phyloP scores from a whole-genome alignment of 2,888 invertebrate genomes.

The Scaptomyza cyrtandrae region DNA sequence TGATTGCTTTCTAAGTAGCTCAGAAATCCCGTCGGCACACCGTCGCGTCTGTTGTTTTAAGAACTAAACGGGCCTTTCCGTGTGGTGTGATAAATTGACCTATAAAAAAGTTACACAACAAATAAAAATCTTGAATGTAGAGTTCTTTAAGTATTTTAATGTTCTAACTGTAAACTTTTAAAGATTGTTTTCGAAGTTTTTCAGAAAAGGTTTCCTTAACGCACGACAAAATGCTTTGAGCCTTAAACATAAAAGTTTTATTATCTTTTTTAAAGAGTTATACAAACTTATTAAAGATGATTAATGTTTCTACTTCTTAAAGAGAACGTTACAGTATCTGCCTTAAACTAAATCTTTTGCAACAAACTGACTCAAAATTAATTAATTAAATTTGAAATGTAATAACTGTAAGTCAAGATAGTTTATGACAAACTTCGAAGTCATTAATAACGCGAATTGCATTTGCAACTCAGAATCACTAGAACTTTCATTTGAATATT shows the following conservation, averaged over 20 bases:
- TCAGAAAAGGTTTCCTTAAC: neutral
- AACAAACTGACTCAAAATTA: neutral
- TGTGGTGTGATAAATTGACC: neutral
- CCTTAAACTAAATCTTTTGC: neutral
- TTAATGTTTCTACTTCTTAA: neutral
- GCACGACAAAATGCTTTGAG: constrained; percentile 8
- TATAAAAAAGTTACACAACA: constrained; percentile 9
- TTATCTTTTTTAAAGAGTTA: neutral
- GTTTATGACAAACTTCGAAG: neutral
- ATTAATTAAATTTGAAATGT: neutral
- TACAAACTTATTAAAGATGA: neutral
- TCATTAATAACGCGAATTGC: constrained; percentile 22
- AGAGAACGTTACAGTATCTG: neutral
- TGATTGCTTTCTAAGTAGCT: constrained; percentile 49
- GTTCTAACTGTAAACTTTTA: neutral
- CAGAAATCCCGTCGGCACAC: neutral
- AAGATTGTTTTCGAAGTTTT: neutral
- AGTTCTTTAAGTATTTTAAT: neutral
- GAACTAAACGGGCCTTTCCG: neutral
- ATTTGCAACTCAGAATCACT: constrained; percentile 17
- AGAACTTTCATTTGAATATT: constrained; percentile 33
- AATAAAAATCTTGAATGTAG: constrained; percentile 1
- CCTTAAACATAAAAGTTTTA: neutral
- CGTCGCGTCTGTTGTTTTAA: neutral
- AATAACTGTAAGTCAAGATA: neutral